These are phyloP conservation scores for Platyura marginata DNA, from an alignment of 1,140 invertebrate genomes.

Conservation along the genomic window DNA sequence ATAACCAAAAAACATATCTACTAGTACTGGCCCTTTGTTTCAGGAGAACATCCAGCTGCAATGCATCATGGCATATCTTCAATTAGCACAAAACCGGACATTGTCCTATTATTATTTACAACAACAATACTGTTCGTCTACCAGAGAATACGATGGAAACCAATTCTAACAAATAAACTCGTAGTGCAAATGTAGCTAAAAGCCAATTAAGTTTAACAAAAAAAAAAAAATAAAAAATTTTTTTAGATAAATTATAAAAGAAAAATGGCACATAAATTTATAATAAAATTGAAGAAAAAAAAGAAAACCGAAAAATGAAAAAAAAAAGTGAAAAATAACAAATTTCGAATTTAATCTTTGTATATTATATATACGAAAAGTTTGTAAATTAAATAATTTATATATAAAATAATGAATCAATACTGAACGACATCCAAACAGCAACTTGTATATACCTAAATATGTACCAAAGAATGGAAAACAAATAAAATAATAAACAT, in stretches of 20 bases:
- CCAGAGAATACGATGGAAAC: conserved; percentile 3
- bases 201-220: conserved; percentile 1
- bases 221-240: not conserved
- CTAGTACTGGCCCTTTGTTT: conserved; percentile 13
- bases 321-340: not conserved
- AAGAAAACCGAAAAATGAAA: no score
- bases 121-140: conserved; percentile 8
- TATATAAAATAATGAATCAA: no score
- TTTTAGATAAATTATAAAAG: no score
- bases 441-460: no score
- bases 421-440: no score
- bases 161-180: not conserved
- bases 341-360: conserved; percentile 2
- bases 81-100: conserved; percentile 14
- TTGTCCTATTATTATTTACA: conserved; percentile 11
- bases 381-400: not conserved
- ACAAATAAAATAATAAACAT: not conserved
- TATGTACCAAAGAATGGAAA: not conserved
- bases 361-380: not conserved
- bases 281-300: not conserved
- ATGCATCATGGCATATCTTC: conserved; percentile 50
- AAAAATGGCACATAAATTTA: not conserved
- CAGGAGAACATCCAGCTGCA: conserved; percentile 65
- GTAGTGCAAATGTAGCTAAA: conserved; percentile 1
- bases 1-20: not conserved